phyloP scores from a whole-genome alignment of 1,140 invertebrate genomes.

The Frieseomelitta varia region DNA sequence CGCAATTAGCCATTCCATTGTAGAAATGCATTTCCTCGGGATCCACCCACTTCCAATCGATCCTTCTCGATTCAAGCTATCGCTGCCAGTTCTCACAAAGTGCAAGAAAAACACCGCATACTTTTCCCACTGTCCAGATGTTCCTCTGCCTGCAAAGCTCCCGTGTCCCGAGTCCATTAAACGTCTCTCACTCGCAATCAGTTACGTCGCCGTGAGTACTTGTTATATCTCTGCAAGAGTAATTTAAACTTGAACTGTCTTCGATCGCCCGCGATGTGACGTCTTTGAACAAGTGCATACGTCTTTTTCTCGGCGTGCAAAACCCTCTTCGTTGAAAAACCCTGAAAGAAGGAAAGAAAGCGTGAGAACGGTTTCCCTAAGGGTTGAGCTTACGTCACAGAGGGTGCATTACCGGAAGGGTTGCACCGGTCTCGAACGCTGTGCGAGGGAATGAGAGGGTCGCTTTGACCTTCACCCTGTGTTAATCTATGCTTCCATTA shows the following conservation, averaged over 20 bases:
- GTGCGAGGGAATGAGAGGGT: conserved; percentile 62
- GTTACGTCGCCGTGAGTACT: not conserved
- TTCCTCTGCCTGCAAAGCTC: not conserved
- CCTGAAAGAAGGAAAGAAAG: conserved; percentile 48
- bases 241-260: conserved; percentile 4
- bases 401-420: conserved; percentile 69
- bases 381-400: conserved; percentile 69
- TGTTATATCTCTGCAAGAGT: conserved; percentile 1
- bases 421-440: conserved; percentile 43
- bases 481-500: conserved; percentile 76
- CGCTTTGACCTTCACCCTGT: conserved; percentile 75
- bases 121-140: conserved; percentile 1
- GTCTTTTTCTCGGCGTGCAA: no score
- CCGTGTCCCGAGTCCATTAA: conserved; percentile 31
- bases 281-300: not conserved
- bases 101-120: not conserved
- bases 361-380: conserved; percentile 67
- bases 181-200: no score
- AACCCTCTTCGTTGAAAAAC: no score
- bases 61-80: not conserved
- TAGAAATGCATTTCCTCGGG: not conserved
- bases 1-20: not conserved
- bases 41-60: not conserved
- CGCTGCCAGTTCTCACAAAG: not conserved
- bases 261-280: not conserved